Evolutionary conservation across 2,888 invertebrate species (phyloP).

Genomic region (Latrodectus elegans): DNA sequence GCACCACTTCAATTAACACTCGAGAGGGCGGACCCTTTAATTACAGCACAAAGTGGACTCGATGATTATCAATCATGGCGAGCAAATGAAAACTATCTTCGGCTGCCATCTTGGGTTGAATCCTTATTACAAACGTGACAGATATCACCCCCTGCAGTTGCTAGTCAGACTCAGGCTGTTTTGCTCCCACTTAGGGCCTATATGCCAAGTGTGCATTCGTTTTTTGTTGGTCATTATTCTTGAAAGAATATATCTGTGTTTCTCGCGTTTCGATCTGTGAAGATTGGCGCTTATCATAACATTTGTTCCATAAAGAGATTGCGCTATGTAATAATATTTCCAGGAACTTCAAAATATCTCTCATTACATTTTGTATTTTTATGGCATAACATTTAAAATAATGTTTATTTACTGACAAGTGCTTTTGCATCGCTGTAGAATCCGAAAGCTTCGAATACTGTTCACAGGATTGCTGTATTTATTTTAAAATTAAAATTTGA

Average conservation of each 20-base stretch:
- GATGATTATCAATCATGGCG: constrained; percentile 64
- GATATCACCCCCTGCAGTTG: constrained; percentile 61
- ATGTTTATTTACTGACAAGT: background rate
- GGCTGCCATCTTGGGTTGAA: constrained; percentile 66
- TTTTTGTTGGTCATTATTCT: background rate
- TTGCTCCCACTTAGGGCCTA: constrained; percentile 26
- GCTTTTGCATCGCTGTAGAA: no score
- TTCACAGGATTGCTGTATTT: no score
- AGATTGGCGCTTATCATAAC: no score
- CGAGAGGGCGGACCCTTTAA: constrained; percentile 52
- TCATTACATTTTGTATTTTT: background rate
- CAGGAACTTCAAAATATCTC: background rate
- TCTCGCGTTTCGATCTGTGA: background rate
- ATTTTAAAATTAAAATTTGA: no score
- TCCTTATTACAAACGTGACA: constrained; percentile 68
- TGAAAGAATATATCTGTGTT: background rate
- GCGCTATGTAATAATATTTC: no score
- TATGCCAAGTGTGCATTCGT: constrained; percentile 16
- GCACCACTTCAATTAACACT: constrained; percentile 67
- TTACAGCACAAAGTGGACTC: constrained; percentile 64
- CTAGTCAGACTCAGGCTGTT: background rate
- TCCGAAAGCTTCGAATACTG: no score
- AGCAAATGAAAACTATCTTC: constrained; percentile 69
- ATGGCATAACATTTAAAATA: background rate
- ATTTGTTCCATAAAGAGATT: no score